Conservation (phyloP, 2,113 vertebrate species). For the Nothocercus julius region DNA sequence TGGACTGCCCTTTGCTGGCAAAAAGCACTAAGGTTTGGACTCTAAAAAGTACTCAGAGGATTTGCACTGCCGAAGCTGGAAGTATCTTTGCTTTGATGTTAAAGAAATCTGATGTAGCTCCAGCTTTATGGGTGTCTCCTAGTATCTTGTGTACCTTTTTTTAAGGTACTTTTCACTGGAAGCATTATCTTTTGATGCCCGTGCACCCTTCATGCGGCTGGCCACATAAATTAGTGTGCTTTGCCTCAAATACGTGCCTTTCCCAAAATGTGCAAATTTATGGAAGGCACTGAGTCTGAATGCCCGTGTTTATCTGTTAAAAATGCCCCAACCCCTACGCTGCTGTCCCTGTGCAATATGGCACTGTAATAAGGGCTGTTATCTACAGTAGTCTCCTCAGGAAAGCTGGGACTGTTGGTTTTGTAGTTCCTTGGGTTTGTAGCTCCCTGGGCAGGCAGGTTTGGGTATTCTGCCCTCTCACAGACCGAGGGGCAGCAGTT, state of each 20-base stretch:
- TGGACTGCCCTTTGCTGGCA: background rate
- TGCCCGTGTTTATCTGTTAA: background rate
- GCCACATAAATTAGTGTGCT: rapidly evolving
- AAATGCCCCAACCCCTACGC: background rate
- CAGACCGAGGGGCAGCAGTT: background rate
- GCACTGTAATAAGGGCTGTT: rapidly evolving
- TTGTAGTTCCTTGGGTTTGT: background rate
- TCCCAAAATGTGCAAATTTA: background rate
- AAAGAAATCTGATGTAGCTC: background rate
- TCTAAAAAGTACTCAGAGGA: too few relatives aligned
- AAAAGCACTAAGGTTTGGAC: too few relatives aligned
- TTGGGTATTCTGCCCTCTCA: background rate
- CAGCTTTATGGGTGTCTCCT: background rate
- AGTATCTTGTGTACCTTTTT: background rate
- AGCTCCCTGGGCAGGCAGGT: background rate
- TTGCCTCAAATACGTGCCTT: rapidly evolving
- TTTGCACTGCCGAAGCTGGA: too few relatives aligned
- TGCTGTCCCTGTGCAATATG: background rate
- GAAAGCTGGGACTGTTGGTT: background rate
- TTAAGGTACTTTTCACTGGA: background rate
- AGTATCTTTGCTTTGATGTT: too few relatives aligned
- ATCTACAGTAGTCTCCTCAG: background rate
- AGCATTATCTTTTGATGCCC: background rate
- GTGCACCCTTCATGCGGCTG: rapidly evolving
- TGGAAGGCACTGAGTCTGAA: background rate